A percentile compares a stretch with the other conserved stretches of the same genome.
These are phyloP conservation scores for Mactra quadrangularis DNA, from an alignment of 1,140 invertebrate species.

Conservation along the genomic window DNA sequence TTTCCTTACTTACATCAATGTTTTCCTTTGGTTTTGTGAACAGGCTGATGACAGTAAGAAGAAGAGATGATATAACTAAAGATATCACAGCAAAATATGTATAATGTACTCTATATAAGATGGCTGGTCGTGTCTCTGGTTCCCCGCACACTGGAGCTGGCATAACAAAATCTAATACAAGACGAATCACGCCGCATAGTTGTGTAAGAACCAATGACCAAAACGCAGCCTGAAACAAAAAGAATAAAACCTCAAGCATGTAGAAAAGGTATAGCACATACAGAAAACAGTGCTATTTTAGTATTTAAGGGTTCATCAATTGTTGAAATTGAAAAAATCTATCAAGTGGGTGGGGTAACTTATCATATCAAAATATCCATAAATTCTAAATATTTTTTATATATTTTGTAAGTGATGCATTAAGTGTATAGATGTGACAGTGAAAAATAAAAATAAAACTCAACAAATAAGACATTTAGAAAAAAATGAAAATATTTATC, in stretches of 20 bases:
- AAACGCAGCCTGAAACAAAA: slow-evolving; percentile 84
- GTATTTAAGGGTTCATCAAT: background rate
- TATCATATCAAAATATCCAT: too few relatives aligned
- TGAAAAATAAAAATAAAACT: too few relatives aligned
- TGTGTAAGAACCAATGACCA: slow-evolving; percentile 85
- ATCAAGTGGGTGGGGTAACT: too few relatives aligned
- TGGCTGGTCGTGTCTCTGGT: slow-evolving; percentile 67
- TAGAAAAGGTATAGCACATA: background rate
- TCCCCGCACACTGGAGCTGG: slow-evolving; percentile 75
- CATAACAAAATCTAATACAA: slow-evolving; percentile 77
- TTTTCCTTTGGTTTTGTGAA: slow-evolving; percentile 65
- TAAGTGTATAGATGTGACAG: too few relatives aligned
- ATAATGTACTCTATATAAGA: slow-evolving; percentile 76
- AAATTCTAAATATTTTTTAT: too few relatives aligned
- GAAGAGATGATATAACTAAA: slow-evolving; percentile 69
- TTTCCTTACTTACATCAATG: slow-evolving; percentile 56
- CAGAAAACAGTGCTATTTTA: background rate
- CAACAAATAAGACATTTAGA: too few relatives aligned
- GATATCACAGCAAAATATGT: slow-evolving; percentile 76
- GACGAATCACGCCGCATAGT: slow-evolving; percentile 81
- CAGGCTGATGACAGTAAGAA: slow-evolving; percentile 71
- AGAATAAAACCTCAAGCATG: background rate
- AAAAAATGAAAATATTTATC: too few relatives aligned
- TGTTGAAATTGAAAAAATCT: too few relatives aligned
- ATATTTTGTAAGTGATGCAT: too few relatives aligned